These are phyloP conservation scores for Apeira syringaria DNA, from an alignment of 2,888 invertebrate species.

Conservation along the genomic window DNA sequence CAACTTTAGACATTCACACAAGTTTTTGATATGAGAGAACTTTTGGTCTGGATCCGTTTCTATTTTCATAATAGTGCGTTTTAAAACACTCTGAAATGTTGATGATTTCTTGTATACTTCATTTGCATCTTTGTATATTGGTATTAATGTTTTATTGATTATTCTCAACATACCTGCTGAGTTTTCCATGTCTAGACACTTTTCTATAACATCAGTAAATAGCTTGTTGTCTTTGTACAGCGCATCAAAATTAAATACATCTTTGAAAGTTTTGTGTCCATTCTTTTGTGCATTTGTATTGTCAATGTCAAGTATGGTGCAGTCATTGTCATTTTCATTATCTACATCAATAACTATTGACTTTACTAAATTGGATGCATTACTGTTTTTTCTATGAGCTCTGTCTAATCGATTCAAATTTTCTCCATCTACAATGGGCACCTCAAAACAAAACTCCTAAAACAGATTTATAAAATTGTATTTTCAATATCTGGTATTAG, in stretches of 20 bases:
- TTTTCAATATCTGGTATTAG: no score
- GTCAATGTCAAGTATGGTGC: constrained; percentile 5
- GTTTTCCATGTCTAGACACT: constrained; percentile 45
- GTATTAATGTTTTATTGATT: constrained; percentile 47
- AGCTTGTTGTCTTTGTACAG: constrained; percentile 39
- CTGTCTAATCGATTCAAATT: no score
- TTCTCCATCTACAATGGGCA: constrained; percentile 2
- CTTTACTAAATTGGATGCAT: no score
- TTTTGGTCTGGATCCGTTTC: constrained; percentile 45
- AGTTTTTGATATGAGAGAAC: constrained; percentile 50
- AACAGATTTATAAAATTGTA: no score
- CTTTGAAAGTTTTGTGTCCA: not conserved
- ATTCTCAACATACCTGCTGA: constrained; percentile 49
- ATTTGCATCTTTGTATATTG: constrained; percentile 39
- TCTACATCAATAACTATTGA: constrained; percentile 12
- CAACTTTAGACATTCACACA: constrained; percentile 48
- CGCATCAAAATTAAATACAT: constrained; percentile 13
- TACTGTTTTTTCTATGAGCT: no score
- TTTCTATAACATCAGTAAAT: constrained; percentile 47
- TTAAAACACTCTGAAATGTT: constrained; percentile 39
- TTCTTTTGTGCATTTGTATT: not conserved
- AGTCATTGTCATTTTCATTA: constrained; percentile 11
- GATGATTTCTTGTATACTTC: constrained; percentile 42
- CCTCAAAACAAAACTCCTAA: constrained; percentile 15
- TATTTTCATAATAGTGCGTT: constrained; percentile 34